Base-by-base conservation (phyloP, 2,113 vertebrate species). In the Elephas maximus region DNA sequence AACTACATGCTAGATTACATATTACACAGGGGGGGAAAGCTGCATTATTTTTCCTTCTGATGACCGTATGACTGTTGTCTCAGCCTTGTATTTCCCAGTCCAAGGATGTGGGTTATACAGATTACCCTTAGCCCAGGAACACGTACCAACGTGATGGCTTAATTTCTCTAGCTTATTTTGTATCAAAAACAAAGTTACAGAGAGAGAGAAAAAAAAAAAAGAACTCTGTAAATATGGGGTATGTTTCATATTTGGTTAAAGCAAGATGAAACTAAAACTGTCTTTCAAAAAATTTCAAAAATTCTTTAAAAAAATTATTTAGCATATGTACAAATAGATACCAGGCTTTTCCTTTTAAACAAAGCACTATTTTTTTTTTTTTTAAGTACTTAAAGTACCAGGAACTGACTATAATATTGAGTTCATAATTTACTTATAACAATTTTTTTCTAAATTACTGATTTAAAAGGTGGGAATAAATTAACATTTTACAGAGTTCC, bases 311-410 rank as follows among this genome's bases (percentile, higher is more conserved):
- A 98, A 97, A 98, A 97, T 97, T 95, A 98, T 94, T 97, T 97
- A 98, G 97, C 96, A 96, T 97, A 98, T 97, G 97, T 99, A 98
- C 98, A 98, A 98, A 98, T 98, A 98, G 95, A 98, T 97, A 98
- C 78, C 97, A 99, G 97, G 37, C 69, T 97, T 98, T 97, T 98
- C 97, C 97, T 98, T 93, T 95, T 96, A 98, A 98, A 98, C 87
- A 98, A 71, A 98, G 92, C 97, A 98, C 93, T 97, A 97, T 97
- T 98, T 98, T 62, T 98, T 98, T 98, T 15, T 98, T 97, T 98
- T 98, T 98, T 98, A 98, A 99, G 99, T 99, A 99, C 99, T 99
- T 99, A 99, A 99, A 99, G 98, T 99, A 98, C 98, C 98, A 97
- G 98, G 98, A 98, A 98, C 89, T 62, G 76, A 97, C 97, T 96